A percentile compares a stretch with the other conserved stretches of the same genome.
Evolutionary conservation across 2,888 invertebrate genomes (phyloP).

Genomic region (Drosophila emarginata): DNA sequence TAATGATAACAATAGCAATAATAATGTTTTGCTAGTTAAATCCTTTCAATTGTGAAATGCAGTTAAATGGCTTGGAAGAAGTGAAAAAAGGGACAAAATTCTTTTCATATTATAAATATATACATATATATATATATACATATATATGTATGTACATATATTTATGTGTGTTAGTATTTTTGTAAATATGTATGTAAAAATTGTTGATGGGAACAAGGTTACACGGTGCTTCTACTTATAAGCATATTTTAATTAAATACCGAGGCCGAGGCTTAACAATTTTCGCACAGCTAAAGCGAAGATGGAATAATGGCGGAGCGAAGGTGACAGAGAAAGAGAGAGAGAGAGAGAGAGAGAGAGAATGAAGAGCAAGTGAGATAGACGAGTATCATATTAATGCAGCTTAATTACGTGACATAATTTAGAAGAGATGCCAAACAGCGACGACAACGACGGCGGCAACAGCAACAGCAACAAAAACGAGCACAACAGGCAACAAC

Average conservation of each 20-base stretch:
- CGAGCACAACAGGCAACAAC: constrained; percentile 16
- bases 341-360: not conserved
- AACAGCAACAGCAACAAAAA: not conserved
- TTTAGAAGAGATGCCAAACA: constrained; percentile 55
- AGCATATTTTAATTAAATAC: constrained; percentile 63
- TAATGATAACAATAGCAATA: not conserved
- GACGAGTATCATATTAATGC: constrained; percentile 49
- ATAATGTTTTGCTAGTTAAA: not conserved
- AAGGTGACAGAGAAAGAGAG: constrained; percentile 13
- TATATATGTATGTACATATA: not conserved
- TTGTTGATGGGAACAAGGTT: not conserved
- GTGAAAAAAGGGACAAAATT: not conserved
- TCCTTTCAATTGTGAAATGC: not conserved
- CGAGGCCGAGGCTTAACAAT: constrained; percentile 45
- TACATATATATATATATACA: not conserved
- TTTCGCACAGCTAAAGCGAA: constrained; percentile 17
- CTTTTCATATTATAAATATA: too few species aligned
- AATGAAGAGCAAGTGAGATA: not conserved
- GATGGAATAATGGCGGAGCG: not conserved
- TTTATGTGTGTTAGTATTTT: too few species aligned
- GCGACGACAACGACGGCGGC: constrained; percentile 13
- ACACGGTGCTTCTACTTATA: constrained; percentile 10
- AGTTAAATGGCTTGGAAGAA: not conserved
- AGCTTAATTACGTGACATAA: constrained; percentile 64
- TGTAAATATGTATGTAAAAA: not conserved